Base-by-base conservation (phyloP, 1,140 invertebrate genomes). In the Drosophila suzukii region DNA sequence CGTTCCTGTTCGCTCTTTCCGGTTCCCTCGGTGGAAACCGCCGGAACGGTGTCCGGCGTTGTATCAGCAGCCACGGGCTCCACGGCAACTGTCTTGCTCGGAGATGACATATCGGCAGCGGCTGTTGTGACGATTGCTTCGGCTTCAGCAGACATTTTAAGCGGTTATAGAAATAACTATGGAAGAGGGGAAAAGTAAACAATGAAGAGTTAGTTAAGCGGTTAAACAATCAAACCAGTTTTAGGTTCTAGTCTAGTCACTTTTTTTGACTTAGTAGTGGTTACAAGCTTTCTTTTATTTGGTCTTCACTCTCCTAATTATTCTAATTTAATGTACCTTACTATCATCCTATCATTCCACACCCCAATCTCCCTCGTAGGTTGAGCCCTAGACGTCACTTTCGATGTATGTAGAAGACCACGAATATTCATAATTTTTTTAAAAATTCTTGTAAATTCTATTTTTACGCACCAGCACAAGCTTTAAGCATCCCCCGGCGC, bases 331-430 rank as follows among this genome's bases (percentile, higher is more conserved):
- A n/a, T 50, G 17, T 53, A 47, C 30, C 3, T 30, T 36, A 41
- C 17, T 24, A 11, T 44, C 5, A 49, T 4, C 43, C 49, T 36
- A 43, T 51, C 13, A 34, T 36, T 68, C 46, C 57, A 62, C 57
- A 67, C 61, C 47, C 41, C 65, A 47, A 49, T 76, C 12, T 68
- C 46, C 44, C 49, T 68, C 78, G 75, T 79, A 88, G 77, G 75
- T 84, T 89, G 84, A 89, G 77, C 84, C 84, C 80, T 83, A 81
- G 84, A 78, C 84, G 84, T 88, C 84, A 88, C 84, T 68, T 88
- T 89, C 53, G 84, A 78, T 88, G 84, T 84, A 84, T 80, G 80
- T 74, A 88, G 75, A 85, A 50, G 59, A 67, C 67, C 72, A 57
- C 60, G 32, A 67, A 43, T 73, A 59, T 59, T 39, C 12, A 47